These are phyloP conservation scores for Halichoeres trimaculatus DNA, from an alignment of 2,113 vertebrate species.

Conservation along the genomic window DNA sequence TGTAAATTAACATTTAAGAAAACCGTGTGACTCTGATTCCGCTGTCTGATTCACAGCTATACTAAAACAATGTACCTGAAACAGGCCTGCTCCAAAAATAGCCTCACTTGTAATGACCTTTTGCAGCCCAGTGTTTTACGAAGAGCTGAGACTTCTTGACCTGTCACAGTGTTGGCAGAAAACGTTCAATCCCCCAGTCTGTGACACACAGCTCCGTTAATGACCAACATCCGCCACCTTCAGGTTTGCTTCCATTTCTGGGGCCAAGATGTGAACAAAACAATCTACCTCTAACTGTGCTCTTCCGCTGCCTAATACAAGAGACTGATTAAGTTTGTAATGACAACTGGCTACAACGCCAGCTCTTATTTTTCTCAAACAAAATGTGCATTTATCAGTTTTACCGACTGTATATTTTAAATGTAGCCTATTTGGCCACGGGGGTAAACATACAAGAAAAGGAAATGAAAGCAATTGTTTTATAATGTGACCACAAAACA, in stretches of 20 bases:
- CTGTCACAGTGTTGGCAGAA: conserved; percentile 33
- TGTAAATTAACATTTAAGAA: no score
- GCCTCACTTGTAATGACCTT: not conserved
- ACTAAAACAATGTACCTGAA: conserved; percentile 12
- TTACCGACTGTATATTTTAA: conserved; percentile 55
- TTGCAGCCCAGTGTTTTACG: conserved; percentile 1
- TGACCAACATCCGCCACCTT: conserved; percentile 62
- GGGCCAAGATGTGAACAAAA: conserved; percentile 68
- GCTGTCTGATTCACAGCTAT: not conserved
- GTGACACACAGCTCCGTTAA: conserved; percentile 43
- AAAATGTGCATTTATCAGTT: conserved; percentile 58
- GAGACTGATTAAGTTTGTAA: conserved; percentile 63
- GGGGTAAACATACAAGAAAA: conserved; percentile 41
- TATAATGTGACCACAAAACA: conserved; percentile 66
- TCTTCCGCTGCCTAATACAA: conserved; percentile 72
- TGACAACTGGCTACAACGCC: conserved; percentile 40
- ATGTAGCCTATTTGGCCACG: conserved; percentile 66
- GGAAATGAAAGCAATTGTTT: conserved; percentile 72
- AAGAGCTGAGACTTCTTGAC: conserved; percentile 52
- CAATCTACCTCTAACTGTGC: conserved; percentile 72
- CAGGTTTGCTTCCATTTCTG: conserved; percentile 34
- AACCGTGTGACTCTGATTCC: not conserved
- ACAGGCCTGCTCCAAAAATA: conserved; percentile 9
- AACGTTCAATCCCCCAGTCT: conserved; percentile 13
- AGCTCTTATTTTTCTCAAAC: conserved; percentile 51